Conservation (phyloP, 2,113 vertebrate genomes). For the Tragelaphus strepsiceros region DNA sequence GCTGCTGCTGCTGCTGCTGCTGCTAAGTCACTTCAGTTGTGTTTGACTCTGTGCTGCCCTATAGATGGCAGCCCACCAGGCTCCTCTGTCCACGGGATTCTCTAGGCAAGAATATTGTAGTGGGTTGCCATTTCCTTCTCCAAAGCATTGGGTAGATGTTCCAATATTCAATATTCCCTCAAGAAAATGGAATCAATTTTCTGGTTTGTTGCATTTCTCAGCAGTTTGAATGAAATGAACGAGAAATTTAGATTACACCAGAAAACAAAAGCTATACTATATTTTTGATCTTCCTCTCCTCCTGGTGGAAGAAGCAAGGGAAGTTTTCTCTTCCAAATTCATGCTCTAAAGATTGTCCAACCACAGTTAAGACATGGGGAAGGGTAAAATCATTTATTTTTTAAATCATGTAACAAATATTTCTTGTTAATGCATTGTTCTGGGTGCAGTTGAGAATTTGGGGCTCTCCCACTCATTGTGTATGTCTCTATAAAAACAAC, state of each 20-base stretch:
- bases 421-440: background rate
- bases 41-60: rapidly evolving
- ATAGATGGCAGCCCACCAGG: background rate
- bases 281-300: background rate
- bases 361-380: background rate
- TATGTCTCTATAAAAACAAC: background rate
- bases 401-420: background rate
- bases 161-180: background rate
- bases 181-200: background rate
- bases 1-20: background rate
- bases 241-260: background rate
- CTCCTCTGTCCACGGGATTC: background rate
- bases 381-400: background rate
- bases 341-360: background rate
- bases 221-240: background rate
- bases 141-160: too few relatives aligned
- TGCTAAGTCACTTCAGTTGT: background rate
- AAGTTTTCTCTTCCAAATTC: background rate
- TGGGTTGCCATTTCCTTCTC: background rate
- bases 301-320: background rate
- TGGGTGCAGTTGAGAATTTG: background rate
- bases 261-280: background rate
- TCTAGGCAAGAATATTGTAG: background rate
- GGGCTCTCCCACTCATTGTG: background rate
- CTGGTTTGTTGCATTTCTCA: background rate